Percentiles rank a stretch among this genome's conserved stretches.
phyloP scores from a whole-genome alignment of 1,140 invertebrate species.

The Drosophila carrolli region DNA sequence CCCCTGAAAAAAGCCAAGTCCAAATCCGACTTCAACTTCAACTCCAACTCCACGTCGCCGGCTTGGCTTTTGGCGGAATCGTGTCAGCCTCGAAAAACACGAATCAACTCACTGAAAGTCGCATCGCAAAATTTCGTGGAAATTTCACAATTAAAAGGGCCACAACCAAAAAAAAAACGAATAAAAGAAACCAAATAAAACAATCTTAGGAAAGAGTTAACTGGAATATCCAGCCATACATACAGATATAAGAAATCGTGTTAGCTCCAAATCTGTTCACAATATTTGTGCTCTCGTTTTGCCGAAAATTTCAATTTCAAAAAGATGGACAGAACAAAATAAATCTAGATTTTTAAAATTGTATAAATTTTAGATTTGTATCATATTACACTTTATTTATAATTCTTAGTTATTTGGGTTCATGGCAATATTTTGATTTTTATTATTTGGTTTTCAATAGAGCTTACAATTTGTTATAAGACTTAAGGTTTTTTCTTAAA shows the following conservation, averaged over 20 bases:
- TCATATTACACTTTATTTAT: no score
- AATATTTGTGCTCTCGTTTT: slow-evolving; percentile 20
- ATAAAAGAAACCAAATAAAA: slow-evolving; percentile 27
- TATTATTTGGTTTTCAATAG: no score
- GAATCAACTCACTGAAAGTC: slow-evolving; percentile 62
- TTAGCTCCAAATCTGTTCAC: slow-evolving; percentile 37
- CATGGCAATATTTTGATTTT: no score
- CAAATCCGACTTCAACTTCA: slow-evolving; percentile 8
- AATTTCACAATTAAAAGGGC: slow-evolving; percentile 80
- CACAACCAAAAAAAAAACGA: slow-evolving; percentile 38
- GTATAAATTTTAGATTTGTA: no score
- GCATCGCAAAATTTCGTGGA: slow-evolving; percentile 76
- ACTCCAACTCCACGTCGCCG: slow-evolving; percentile 20
- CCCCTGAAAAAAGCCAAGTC: slow-evolving; percentile 33
- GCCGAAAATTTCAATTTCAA: not conserved
- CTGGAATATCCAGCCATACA: slow-evolving; percentile 55
- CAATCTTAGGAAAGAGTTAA: slow-evolving; percentile 73
- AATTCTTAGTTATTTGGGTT: no score
- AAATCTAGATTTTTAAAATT: not conserved
- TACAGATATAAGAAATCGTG: slow-evolving; percentile 57
- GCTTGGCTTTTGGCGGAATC: slow-evolving; percentile 58
- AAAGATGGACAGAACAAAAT: slow-evolving; percentile 1
- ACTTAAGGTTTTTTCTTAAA: no score
- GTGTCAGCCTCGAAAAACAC: slow-evolving; percentile 72
- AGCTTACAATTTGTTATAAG: no score